These are phyloP conservation scores for Psilopsiagon aurifrons DNA, from an alignment of 2,113 vertebrate genomes.

Conservation along the genomic window DNA sequence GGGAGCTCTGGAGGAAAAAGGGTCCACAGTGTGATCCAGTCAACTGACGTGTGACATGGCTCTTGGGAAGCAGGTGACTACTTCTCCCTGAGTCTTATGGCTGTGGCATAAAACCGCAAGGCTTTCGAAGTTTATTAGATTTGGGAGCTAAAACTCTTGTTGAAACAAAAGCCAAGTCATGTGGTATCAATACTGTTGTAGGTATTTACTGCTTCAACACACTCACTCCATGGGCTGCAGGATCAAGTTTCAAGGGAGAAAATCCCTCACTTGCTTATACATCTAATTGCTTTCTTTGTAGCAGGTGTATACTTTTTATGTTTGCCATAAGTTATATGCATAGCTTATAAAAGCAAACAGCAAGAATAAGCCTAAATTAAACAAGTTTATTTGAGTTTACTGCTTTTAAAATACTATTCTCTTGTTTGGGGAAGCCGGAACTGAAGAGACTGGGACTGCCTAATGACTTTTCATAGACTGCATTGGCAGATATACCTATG, in stretches of 20 bases:
- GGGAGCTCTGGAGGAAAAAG: background rate
- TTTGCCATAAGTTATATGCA: background rate
- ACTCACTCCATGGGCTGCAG: background rate
- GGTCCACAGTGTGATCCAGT: fast-evolving
- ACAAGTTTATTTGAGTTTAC: background rate
- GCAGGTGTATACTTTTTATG: slow-evolving; percentile 9
- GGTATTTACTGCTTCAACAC: background rate
- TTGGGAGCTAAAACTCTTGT: fast-evolving
- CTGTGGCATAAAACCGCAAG: background rate
- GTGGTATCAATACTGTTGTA: background rate
- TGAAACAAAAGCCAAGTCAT: background rate
- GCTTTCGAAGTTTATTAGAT: background rate
- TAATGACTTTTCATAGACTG: slow-evolving; percentile 24
- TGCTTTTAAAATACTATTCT: background rate
- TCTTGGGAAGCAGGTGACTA: background rate
- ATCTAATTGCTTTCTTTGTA: background rate
- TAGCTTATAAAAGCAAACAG: background rate
- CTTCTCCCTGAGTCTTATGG: background rate
- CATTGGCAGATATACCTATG: slow-evolving; percentile 18
- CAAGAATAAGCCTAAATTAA: slow-evolving; percentile 25
- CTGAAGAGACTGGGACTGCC: background rate
- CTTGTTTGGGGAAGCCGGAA: background rate
- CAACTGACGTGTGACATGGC: background rate
- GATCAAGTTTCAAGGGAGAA: background rate
- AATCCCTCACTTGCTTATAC: background rate